Evolutionary conservation across 1,140 invertebrate species (phyloP).

Genomic region (Drosophila kurseongensis): DNA sequence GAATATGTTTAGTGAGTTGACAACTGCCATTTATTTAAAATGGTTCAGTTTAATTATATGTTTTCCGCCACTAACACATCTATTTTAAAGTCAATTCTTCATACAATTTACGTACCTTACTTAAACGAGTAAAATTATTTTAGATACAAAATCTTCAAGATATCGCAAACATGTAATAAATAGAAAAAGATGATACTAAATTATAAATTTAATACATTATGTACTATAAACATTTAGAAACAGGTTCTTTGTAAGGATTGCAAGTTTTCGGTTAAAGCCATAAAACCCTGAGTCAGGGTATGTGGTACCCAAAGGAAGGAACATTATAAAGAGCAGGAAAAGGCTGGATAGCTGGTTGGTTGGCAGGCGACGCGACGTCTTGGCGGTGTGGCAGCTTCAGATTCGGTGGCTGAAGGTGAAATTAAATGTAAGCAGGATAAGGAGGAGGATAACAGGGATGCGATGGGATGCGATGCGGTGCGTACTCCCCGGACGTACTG

Average conservation of each 20-base stretch:
- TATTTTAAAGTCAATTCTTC: too few species aligned
- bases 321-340: conserved; percentile 33
- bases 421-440: conserved; percentile 76
- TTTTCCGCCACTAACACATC: too few species aligned
- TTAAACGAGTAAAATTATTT: too few species aligned
- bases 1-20: too few species aligned
- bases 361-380: conserved; percentile 54
- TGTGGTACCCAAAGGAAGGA: conserved; percentile 9
- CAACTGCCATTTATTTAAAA: too few species aligned
- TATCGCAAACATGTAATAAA: background rate
- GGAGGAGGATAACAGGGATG: conserved; percentile 22
- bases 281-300: background rate
- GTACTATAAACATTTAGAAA: too few species aligned
- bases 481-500: conserved; percentile 5
- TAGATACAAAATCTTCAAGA: background rate
- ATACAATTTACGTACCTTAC: too few species aligned
- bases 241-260: too few species aligned
- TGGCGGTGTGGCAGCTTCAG: conserved; percentile 55
- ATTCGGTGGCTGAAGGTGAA: conserved; percentile 66
- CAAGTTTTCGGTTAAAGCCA: background rate
- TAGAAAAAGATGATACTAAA: too few species aligned
- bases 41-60: too few species aligned
- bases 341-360: conserved; percentile 18
- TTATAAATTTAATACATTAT: too few species aligned
- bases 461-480: background rate